phyloP scores from a whole-genome alignment of 2,797 vertebrate species.

The Miichthys miiuy region DNA sequence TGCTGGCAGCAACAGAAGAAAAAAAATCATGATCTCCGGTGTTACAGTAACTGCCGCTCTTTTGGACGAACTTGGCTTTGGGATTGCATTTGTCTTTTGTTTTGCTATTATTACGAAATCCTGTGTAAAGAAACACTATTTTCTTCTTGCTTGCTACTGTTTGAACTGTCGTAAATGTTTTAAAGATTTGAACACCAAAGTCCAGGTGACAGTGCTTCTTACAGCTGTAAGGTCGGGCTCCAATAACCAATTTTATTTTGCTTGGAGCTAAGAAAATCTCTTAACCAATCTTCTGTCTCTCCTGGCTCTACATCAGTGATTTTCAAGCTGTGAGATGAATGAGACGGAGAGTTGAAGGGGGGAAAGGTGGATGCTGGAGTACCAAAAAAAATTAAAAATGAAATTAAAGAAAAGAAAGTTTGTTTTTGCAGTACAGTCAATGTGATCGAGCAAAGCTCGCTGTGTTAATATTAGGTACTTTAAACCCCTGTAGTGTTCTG shows the following conservation, averaged over 20 bases:
- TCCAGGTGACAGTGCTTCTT: background rate
- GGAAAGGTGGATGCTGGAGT: too few species aligned
- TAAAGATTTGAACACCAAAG: background rate
- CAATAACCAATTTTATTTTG: background rate
- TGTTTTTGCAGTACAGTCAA: too few species aligned
- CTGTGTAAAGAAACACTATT: background rate
- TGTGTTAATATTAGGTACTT: background rate
- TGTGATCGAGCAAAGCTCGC: background rate
- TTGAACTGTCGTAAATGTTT: background rate
- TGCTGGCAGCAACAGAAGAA: constrained; percentile 16
- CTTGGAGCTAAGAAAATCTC: background rate
- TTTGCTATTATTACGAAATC: background rate
- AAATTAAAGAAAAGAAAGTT: too few species aligned
- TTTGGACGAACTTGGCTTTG: constrained; percentile 22
- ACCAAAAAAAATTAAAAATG: too few species aligned
- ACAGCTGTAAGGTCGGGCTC: too few species aligned
- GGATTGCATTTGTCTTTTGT: constrained; percentile 23
- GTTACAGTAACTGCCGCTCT: constrained; percentile 17
- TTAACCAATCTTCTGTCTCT: background rate
- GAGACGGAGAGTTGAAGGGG: background rate
- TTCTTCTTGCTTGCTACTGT: background rate
- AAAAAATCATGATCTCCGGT: constrained; percentile 1
- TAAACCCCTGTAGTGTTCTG: background rate
- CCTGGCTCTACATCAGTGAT: background rate
- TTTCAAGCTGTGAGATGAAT: background rate